Evolutionary conservation across 1,140 invertebrate genomes (phyloP).

Genomic region (Tetramorium alpestre): DNA sequence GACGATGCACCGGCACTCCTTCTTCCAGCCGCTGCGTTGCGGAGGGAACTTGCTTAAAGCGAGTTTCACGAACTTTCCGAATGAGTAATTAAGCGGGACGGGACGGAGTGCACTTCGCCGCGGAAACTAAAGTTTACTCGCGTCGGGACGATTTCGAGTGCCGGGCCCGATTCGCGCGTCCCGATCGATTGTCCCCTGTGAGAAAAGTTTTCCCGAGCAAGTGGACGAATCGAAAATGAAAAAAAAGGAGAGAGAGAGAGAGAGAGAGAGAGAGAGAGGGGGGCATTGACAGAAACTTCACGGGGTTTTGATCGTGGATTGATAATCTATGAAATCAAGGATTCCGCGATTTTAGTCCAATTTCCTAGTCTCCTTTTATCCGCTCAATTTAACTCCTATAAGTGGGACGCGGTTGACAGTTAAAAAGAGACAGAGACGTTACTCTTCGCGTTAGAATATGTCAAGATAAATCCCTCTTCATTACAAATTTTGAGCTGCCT

Average conservation of each 20-base stretch:
- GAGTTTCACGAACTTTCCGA: conserved; percentile 72
- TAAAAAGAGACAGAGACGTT: not conserved
- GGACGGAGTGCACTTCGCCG: conserved; percentile 64
- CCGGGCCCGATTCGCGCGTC: not conserved
- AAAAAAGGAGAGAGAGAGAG: not conserved
- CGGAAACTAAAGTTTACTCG: conserved; percentile 57
- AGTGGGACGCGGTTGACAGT: not conserved
- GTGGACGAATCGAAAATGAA: conserved; percentile 2
- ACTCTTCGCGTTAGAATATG: not conserved
- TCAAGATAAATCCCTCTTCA: not conserved
- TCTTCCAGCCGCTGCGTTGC: conserved; percentile 40
- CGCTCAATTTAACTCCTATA: not conserved
- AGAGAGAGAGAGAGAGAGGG: too few relatives aligned
- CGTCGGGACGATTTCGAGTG: conserved; percentile 55
- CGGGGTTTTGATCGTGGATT: not conserved
- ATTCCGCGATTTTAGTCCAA: not conserved
- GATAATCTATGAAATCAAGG: conserved; percentile 33
- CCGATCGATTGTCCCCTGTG: conserved; percentile 43
- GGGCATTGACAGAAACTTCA: not conserved
- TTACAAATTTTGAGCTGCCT: not conserved
- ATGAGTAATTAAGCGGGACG: conserved; percentile 76
- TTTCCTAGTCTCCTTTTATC: not conserved
- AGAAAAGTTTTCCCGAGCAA: conserved; percentile 9
- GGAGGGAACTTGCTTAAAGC: conserved; percentile 64
- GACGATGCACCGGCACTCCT: conserved; percentile 43